Percentiles rank a stretch among this genome's conserved stretches.
phyloP scores from a whole-genome alignment of 2,113 vertebrate species.

The Macquaria ambigua region DNA sequence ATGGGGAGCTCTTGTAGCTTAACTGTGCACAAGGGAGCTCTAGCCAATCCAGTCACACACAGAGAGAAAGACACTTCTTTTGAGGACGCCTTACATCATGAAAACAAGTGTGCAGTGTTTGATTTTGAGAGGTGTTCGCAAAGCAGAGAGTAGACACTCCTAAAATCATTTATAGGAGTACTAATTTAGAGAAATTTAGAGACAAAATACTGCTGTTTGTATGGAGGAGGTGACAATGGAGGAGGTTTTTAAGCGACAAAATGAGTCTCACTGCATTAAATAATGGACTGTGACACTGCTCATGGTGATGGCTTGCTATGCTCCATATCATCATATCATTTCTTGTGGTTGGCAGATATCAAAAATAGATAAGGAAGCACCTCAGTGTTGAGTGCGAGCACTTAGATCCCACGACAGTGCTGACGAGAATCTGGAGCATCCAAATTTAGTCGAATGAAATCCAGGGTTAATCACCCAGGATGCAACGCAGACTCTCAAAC shows the following conservation, averaged over 20 bases:
- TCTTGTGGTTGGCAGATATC: constrained; percentile 41
- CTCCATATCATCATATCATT: constrained; percentile 26
- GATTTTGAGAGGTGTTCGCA: constrained; percentile 43
- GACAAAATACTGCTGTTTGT: constrained; percentile 11
- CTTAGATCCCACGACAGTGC: constrained; percentile 58
- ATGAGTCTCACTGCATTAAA: constrained; percentile 8
- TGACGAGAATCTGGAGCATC: constrained; percentile 77
- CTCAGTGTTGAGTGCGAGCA: constrained; percentile 32
- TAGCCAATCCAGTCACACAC: constrained; percentile 45
- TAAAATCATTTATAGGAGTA: constrained; percentile 35
- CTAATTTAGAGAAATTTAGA: constrained; percentile 4
- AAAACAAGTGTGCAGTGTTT: constrained; percentile 30
- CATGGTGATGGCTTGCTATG: neutral
- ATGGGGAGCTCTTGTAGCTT: constrained; percentile 65
- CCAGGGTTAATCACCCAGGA: constrained; percentile 79
- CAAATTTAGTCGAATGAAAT: constrained; percentile 77
- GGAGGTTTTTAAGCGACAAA: constrained; percentile 12
- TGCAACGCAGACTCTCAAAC: constrained; percentile 66
- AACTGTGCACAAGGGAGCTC: constrained; percentile 63
- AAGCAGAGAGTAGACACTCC: constrained; percentile 26
- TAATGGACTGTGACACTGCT: neutral
- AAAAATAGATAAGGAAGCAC: constrained; percentile 68
- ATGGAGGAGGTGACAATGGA: neutral
- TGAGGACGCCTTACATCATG: constrained; percentile 26
- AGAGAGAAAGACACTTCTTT: constrained; percentile 48